Evolutionary conservation across 2,888 invertebrate species (phyloP).

Genomic region (Lottia scabra): DNA sequence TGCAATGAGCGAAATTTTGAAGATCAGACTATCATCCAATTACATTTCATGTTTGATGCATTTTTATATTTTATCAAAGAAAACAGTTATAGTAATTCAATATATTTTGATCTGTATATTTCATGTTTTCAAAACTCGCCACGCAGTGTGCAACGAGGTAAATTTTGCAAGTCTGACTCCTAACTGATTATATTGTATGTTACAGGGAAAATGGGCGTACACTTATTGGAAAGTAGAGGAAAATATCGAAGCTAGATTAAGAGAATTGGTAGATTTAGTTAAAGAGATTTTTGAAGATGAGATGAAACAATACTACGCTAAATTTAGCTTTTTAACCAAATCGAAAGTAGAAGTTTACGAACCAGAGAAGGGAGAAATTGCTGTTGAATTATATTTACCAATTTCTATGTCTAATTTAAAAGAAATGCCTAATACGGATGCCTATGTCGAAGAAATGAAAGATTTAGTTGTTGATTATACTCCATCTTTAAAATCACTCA

Average conservation of each 20-base stretch:
- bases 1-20: too few species aligned
- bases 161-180: too few species aligned
- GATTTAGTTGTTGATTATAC: slow-evolving; percentile 27
- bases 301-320: slow-evolving; percentile 28
- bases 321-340: slow-evolving; percentile 8
- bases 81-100: too few species aligned
- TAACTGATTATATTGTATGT: not conserved
- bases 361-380: slow-evolving; percentile 57
- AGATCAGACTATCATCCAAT: too few species aligned
- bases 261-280: slow-evolving; percentile 26
- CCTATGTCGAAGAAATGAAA: slow-evolving; percentile 27
- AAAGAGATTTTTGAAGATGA: slow-evolving; percentile 36
- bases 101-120: too few species aligned
- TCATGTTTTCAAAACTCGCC: too few species aligned
- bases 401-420: slow-evolving; percentile 45
- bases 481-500: slow-evolving; percentile 12
- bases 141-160: too few species aligned
- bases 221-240: slow-evolving; percentile 50
- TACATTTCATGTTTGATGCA: too few species aligned
- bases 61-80: too few species aligned
- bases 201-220: slow-evolving; percentile 48
- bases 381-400: slow-evolving; percentile 55
- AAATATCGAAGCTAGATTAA: slow-evolving; percentile 32
- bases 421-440: slow-evolving; percentile 36
- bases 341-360: slow-evolving; percentile 44